Base-by-base conservation (phyloP, 1,140 invertebrate species). In the Aphelinus atriplicis region DNA sequence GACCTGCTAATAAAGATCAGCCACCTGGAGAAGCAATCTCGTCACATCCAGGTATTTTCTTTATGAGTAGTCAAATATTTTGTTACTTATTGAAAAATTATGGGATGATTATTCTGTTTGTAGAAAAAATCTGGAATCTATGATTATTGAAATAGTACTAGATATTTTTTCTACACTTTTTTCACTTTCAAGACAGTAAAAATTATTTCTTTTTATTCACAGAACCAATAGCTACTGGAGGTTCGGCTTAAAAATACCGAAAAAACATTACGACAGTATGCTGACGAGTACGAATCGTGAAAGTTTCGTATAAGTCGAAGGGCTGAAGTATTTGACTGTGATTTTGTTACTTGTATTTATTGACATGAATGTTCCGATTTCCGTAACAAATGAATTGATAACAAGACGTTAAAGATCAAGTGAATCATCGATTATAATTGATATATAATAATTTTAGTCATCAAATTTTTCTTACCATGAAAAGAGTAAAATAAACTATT, bases 141-240 rank as follows among this genome's bases (percentile, higher is more conserved):
- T 26, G 0, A 26, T 26, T 26, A 26, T 26, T 26, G 26, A 26
- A 26, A 26, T 26, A 26, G 26, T 26, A 26, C 26, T 26, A 26
- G 26, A 26, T 26, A 26, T 26, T 65, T 58, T 48, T 51, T 45
- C 42, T 65, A 53, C 10, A 62, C n/a, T 74, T 9, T 10, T n/a
- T 56, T 68, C 53, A 55, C 56, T 66, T 45, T 66, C 55, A 60
- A 47, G 50, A 26, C 77, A 72, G 70, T 55, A 51, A 7, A 3
- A 9, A 51, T 53, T 62, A 9, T 26, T 51, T 58, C 46, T 72
- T 65, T 78, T 69, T 75, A n/a, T 56, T 83, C 82, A 26, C 73
- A 85, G 84, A 85, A 78, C 78, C 84, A 53, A 81, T 85, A 74
- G 81, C 76, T 26, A 83, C 82, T 55, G 83, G 80, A 53, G 71